These are phyloP conservation scores for Enteromius argenteus DNA, from an alignment of 2,797 vertebrate genomes.

Conservation along the genomic window DNA sequence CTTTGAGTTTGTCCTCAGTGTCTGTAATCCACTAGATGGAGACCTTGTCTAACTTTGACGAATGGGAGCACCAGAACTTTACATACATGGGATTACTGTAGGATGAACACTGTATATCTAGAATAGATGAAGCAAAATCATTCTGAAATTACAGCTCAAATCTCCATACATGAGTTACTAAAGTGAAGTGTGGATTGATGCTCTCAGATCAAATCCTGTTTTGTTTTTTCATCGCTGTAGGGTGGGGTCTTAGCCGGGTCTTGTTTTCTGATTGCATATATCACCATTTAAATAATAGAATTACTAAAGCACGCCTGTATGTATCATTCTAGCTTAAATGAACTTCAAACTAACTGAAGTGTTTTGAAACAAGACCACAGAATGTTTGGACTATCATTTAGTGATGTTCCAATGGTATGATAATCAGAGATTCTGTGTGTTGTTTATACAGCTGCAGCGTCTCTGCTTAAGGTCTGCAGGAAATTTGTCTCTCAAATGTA, in stretches of 20 bases:
- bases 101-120: neutral
- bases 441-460: constrained; percentile 57
- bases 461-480: constrained; percentile 13
- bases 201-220: constrained; percentile 4
- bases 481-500: constrained; percentile 9
- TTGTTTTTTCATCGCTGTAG: too few species aligned
- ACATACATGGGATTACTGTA: neutral
- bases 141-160: neutral
- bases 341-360: neutral
- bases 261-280: neutral
- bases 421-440: constrained; percentile 36
- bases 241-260: neutral
- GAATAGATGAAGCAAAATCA: neutral
- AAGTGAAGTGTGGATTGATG: neutral
- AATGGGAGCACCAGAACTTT: neutral
- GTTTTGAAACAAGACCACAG: neutral
- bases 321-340: neutral
- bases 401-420: neutral
- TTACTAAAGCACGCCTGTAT: neutral
- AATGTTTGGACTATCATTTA: neutral
- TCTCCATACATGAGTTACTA: neutral
- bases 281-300: neutral
- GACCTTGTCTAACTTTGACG: constrained; percentile 10
- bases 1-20: neutral
- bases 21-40: constrained; percentile 53